Conservation (phyloP, 2,888 invertebrate genomes). For the Xylocampa areola region DNA sequence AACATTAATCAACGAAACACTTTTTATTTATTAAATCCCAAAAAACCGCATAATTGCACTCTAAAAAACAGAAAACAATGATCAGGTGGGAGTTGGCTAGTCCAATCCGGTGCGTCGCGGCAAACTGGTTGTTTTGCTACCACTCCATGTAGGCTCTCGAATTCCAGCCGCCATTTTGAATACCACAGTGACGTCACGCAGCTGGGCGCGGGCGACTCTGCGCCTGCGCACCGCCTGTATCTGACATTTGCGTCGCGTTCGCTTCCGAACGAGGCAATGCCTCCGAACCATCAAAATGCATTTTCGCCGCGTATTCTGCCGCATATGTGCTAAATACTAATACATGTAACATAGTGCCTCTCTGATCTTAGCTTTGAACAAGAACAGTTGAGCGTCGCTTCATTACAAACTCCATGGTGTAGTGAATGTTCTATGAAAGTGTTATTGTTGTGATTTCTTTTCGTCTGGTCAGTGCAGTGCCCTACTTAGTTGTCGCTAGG, state of each 20-base stretch:
- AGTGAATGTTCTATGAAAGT: conserved; percentile 80
- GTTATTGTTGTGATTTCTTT: conserved; percentile 87
- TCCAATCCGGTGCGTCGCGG: conserved; percentile 25
- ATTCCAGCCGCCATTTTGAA: conserved; percentile 89
- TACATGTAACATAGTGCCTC: conserved; percentile 76
- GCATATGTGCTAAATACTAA: conserved; percentile 79
- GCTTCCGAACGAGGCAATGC: conserved; percentile 84
- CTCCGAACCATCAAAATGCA: conserved; percentile 83
- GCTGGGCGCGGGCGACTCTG: conserved; percentile 83
- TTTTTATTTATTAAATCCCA: conserved; percentile 9
- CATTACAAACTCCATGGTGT: conserved; percentile 70
- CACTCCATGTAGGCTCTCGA: conserved; percentile 84
- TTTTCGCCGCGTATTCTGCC: conserved; percentile 80
- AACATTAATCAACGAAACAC: neutral
- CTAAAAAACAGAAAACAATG: conserved; percentile 42
- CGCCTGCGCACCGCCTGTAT: conserved; percentile 77
- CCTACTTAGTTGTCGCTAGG: conserved; percentile 80
- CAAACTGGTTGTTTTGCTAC: conserved; percentile 64
- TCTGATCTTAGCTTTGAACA: conserved; percentile 82
- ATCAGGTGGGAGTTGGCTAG: conserved; percentile 39
- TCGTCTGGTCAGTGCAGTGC: conserved; percentile 80
- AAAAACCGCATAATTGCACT: conserved; percentile 26
- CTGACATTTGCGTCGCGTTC: conserved; percentile 83
- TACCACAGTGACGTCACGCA: conserved; percentile 87
- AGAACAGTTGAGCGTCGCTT: conserved; percentile 84